Evolutionary conservation across 2,113 vertebrate genomes (phyloP).

Genomic region (Bubo blakistoni): DNA sequence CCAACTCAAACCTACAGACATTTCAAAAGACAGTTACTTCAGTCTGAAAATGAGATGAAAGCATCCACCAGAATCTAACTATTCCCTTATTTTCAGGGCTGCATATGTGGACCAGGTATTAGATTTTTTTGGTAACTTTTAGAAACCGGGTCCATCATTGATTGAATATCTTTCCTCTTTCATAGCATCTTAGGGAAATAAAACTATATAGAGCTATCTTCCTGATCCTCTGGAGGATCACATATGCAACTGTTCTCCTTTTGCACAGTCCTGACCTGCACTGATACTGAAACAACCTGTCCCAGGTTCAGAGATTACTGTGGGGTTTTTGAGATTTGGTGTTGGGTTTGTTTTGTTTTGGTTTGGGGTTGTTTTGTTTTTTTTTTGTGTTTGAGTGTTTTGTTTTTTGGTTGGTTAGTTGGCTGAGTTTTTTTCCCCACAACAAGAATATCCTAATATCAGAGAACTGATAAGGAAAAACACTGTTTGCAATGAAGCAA

Average conservation of each 20-base stretch:
- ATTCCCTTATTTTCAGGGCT: neutral
- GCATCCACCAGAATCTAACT: neutral
- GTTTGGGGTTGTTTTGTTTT: neutral
- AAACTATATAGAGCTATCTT: neutral
- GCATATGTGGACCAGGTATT: neutral
- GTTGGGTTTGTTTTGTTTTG: neutral
- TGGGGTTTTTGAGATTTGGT: neutral
- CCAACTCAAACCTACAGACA: neutral
- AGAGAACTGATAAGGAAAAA: neutral
- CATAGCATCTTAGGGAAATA: accelerated
- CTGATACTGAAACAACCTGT: neutral
- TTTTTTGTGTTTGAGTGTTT: neutral
- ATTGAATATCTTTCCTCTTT: neutral
- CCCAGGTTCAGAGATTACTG: neutral
- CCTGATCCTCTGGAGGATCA: neutral
- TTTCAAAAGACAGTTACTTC: neutral
- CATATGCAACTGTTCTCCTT: neutral
- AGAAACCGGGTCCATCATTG: neutral
- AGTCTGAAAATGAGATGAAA: neutral
- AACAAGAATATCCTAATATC: neutral
- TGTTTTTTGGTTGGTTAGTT: neutral
- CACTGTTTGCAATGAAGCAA: neutral
- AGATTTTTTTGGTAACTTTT: neutral
- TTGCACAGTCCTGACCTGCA: neutral
- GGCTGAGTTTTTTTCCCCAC: neutral